Conservation (phyloP, 2,888 invertebrate species). For the Tetrapedia diversipes region DNA sequence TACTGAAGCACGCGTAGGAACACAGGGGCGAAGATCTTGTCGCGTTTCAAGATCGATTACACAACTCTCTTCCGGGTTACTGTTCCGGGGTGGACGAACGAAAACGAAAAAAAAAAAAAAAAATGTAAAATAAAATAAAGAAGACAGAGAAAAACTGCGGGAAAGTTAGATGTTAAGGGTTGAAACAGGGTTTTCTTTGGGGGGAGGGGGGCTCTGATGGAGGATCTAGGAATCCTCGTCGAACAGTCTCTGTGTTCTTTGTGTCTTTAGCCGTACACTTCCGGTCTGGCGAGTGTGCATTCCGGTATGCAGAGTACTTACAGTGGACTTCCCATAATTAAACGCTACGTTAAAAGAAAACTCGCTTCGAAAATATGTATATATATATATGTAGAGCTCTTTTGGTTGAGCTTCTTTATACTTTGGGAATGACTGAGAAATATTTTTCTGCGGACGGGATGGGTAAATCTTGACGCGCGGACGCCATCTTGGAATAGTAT, state of each 20-base stretch:
- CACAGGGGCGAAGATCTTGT: background rate
- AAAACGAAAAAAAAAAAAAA: too few relatives aligned
- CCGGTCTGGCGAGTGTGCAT: constrained; percentile 23
- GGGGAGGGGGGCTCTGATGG: background rate
- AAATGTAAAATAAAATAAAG: background rate
- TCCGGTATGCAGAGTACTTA: constrained; percentile 54
- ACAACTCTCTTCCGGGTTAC: constrained; percentile 3
- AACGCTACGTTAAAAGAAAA: constrained; percentile 43
- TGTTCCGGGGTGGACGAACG: background rate
- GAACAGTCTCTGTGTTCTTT: constrained; percentile 19
- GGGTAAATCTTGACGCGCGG: constrained; percentile 10
- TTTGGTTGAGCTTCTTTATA: background rate
- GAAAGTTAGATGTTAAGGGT: background rate
- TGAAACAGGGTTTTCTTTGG: background rate
- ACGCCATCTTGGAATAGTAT: background rate
- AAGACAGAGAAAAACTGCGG: background rate
- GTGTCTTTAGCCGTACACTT: constrained; percentile 25
- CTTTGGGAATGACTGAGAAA: background rate
- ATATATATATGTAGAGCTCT: background rate
- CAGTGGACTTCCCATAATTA: constrained; percentile 38
- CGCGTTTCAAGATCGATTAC: background rate
- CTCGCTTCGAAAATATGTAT: constrained; percentile 25
- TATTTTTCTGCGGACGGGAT: background rate
- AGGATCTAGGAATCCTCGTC: constrained; percentile 5
- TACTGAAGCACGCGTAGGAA: constrained; percentile 28